Percentiles rank a stretch among this genome's conserved stretches.
Evolutionary conservation across 2,888 invertebrate genomes (phyloP).

Genomic region (Hirtodrosophila duncani): DNA sequence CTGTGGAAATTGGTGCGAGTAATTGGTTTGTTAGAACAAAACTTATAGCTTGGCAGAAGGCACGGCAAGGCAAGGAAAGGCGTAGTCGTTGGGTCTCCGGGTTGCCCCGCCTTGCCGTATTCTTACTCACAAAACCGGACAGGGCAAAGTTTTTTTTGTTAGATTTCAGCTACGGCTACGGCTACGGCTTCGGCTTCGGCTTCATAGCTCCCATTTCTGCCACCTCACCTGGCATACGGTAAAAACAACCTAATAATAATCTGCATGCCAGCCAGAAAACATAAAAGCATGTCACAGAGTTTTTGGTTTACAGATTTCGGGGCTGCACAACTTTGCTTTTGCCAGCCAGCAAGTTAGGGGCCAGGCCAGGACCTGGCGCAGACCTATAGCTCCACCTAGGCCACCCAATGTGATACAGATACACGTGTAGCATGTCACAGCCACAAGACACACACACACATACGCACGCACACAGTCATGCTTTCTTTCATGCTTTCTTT

Average conservation of each 20-base stretch:
- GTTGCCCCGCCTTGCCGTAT: not conserved
- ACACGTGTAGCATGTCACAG: conserved; percentile 70
- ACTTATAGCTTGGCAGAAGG: conserved; percentile 55
- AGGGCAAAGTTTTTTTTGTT: conserved; percentile 50
- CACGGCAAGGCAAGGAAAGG: too few relatives aligned
- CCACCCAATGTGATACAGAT: conserved; percentile 36
- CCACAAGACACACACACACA: too few relatives aligned
- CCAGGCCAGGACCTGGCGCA: not conserved
- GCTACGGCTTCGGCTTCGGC: too few relatives aligned
- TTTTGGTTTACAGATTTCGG: conserved; percentile 69
- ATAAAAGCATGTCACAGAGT: conserved; percentile 73
- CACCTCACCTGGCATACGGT: conserved; percentile 2
- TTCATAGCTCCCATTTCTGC: too few relatives aligned
- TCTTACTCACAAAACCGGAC: conserved; percentile 39
- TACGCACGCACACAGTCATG: too few relatives aligned
- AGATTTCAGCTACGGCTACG: not conserved
- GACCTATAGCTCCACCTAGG: not conserved
- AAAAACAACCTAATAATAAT: conserved; percentile 68
- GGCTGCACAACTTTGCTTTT: conserved; percentile 59
- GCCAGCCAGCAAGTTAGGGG: conserved; percentile 7
- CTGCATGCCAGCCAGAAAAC: conserved; percentile 70
- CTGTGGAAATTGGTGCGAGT: conserved; percentile 72
- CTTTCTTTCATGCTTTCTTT: too few relatives aligned
- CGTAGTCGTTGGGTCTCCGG: too few relatives aligned
- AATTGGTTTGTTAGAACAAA: conserved; percentile 71